These are phyloP conservation scores for Aelia acuminata DNA, from an alignment of 2,888 invertebrate species.

Conservation along the genomic window DNA sequence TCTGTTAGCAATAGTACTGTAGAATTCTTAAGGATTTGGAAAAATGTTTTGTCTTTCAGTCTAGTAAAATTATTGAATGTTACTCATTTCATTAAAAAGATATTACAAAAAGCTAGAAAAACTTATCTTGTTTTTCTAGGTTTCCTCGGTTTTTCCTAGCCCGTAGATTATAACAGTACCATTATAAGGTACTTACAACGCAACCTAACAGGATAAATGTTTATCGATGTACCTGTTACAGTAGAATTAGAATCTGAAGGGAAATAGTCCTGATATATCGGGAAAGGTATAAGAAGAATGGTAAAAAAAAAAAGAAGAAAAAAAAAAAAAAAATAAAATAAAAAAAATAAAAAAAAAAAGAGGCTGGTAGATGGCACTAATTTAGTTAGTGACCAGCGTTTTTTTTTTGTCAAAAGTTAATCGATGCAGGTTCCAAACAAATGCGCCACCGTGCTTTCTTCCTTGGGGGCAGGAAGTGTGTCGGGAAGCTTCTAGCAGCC, in stretches of 20 bases:
- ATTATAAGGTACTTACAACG: no score
- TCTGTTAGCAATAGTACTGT: no score
- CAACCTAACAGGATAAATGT: neutral
- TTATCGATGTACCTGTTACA: neutral
- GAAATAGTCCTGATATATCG: neutral
- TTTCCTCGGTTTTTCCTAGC: no score
- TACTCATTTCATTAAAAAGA: no score
- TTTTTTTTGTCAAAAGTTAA: neutral
- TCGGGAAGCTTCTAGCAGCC: neutral
- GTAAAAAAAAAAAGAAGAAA: neutral
- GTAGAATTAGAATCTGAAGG: neutral
- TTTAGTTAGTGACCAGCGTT: neutral
- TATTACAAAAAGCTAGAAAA: no score
- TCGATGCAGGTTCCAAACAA: conserved; percentile 19
- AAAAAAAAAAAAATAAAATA: neutral
- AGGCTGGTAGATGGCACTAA: neutral
- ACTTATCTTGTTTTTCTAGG: no score
- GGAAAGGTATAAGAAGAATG: no score
- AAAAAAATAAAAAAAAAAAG: neutral
- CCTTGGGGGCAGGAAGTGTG: neutral
- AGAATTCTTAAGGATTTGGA: no score
- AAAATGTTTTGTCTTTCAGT: no score
- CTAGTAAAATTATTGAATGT: no score
- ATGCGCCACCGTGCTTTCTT: conserved; percentile 26
- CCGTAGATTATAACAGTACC: no score